Evolutionary conservation across 2,888 invertebrate species (phyloP).

Genomic region (Netelia inedita): DNA sequence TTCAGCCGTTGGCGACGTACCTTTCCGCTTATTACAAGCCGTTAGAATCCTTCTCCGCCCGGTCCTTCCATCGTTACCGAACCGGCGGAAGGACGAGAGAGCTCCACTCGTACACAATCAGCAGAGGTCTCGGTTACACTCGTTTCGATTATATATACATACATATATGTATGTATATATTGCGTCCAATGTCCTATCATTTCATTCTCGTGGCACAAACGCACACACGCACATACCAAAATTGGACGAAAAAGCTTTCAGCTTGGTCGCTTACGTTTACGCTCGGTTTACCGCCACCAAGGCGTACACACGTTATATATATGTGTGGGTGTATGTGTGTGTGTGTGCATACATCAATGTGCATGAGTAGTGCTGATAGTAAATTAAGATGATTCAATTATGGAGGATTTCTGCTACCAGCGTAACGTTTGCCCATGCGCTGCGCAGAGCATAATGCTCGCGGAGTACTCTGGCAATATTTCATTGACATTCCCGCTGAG

Average conservation of each 20-base stretch:
- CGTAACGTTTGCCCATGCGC: conserved; percentile 16
- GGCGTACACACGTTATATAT: neutral
- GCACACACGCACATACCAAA: conserved; percentile 19
- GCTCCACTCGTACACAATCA: conserved; percentile 33
- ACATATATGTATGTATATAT: neutral
- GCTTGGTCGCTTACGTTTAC: conserved; percentile 52
- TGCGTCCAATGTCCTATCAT: conserved; percentile 25
- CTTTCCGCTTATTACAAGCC: conserved; percentile 73
- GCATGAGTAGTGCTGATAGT: conserved; percentile 32
- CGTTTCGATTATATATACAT: conserved; percentile 55
- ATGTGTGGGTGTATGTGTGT: conserved; percentile 10
- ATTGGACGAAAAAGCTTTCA: conserved; percentile 61
- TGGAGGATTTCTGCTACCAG: conserved; percentile 18
- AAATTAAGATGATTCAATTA: conserved; percentile 62
- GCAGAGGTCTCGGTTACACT: conserved; percentile 57
- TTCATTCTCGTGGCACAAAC: neutral
- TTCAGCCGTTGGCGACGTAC: conserved; percentile 70
- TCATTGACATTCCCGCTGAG: conserved; percentile 43
- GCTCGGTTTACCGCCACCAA: conserved; percentile 58
- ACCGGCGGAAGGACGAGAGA: conserved; percentile 43
- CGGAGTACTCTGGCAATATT: conserved; percentile 38
- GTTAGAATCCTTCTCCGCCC: conserved; percentile 63
- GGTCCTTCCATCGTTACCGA: conserved; percentile 35
- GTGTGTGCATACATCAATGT: conserved; percentile 3
- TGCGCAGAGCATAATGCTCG: neutral